phyloP scores from a whole-genome alignment of 1,140 invertebrate genomes.

The Matsumurasca onukii region DNA sequence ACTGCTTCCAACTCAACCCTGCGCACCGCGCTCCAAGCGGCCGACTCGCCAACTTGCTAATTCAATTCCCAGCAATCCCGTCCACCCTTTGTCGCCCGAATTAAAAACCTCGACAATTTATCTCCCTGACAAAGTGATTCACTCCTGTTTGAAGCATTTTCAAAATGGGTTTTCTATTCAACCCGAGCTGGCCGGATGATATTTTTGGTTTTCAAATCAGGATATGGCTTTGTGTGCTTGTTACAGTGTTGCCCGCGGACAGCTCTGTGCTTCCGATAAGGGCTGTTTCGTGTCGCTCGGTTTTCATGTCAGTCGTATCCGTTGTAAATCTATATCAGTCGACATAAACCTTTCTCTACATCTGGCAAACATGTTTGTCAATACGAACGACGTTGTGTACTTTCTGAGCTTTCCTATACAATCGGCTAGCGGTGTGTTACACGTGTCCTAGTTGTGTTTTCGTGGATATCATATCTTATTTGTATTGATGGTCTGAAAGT shows the following conservation, averaged over 20 bases:
- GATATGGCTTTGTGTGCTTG: not conserved
- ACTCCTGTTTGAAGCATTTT: constrained; percentile 24
- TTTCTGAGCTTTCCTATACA: too few species aligned
- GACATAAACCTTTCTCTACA: too few species aligned
- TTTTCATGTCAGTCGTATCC: too few species aligned
- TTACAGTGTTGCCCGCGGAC: not conserved
- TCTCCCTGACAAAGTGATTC: constrained; percentile 24
- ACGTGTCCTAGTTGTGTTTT: too few species aligned
- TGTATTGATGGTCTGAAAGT: too few species aligned
- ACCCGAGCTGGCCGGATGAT: not conserved
- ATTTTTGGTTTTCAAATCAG: constrained; percentile 9
- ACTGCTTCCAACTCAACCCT: not conserved
- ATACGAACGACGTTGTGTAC: too few species aligned
- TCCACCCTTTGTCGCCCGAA: constrained; percentile 20
- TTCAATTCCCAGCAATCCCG: constrained; percentile 25
- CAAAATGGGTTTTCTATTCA: constrained; percentile 7
- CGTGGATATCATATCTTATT: too few species aligned
- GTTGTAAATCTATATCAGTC: too few species aligned
- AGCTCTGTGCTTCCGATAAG: constrained; percentile 5
- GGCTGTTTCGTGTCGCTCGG: not conserved
- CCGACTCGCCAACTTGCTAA: not conserved
- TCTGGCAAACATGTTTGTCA: too few species aligned
- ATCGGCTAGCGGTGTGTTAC: too few species aligned
- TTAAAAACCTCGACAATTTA: constrained; percentile 21
- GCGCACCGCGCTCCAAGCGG: not conserved